Evolutionary conservation across 2,113 vertebrate genomes (phyloP), one percentile per base, ranked within the genome.

Genomic region (Dissostichus mawsoni): DNA sequence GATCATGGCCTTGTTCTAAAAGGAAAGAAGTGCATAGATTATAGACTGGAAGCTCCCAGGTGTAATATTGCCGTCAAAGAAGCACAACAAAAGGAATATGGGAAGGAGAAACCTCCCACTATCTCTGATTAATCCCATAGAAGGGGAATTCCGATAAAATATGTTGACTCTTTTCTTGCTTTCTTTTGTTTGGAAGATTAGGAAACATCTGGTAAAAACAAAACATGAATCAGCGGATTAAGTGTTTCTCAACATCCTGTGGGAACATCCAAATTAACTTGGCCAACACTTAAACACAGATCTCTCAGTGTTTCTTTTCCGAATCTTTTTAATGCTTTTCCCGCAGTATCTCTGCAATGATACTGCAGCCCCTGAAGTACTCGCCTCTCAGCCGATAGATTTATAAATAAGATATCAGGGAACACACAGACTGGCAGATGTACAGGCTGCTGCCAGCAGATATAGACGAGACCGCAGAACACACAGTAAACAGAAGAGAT

Each of bases 1-100:
- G 48, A 87, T 90, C 98, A 97, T 98, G 12, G 65, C 90, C 81
- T 66, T 59, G 63, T 33, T 74, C n/a, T 23, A 57, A 63, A 65
- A 57, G 71, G 48, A 85, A 9, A 76, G 16, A 73, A 14, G 65
- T 67, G 55, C 55, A 78, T 3, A 25, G 29, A 77, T 86, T 50
- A 79, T 0, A 75, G 33, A 74, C 66, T 50, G 78, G 63, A 36
- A 17, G 41, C 48, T 23, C 13, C 57, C 14, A 68, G 56, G 8
- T 69, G 84, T 65, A 20, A 83, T 72, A 55, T 41, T 6, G 2
- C 33, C 6, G 10, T 51, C 25, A 29, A 41, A 41, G 36, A 59
- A 41, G 78, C 56, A 68, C 76, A 76, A 45, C 56, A 81, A 44
- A 63, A 55, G 36, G 4, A 74, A 33, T 12, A 69, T 16, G 10